Evolutionary conservation across 1,140 invertebrate species (phyloP), one percentile per base, ranked within the genome.

Genomic region (Drosophila athabasca): DNA sequence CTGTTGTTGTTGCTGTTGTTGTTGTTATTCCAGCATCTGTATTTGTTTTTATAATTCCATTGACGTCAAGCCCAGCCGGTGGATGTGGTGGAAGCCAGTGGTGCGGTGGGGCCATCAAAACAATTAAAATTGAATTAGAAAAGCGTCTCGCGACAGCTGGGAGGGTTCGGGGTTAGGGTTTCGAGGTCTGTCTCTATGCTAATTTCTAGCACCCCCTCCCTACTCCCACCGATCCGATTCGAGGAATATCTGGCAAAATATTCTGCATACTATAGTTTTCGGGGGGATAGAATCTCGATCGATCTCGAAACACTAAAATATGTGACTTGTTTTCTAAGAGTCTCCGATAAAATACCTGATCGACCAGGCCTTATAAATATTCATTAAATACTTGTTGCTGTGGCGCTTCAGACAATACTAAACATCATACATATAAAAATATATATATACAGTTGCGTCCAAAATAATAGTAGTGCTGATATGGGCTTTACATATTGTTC

Each of bases 11-110:
- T 19, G 17, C 1, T 19, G 17, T 19, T 19, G 17, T 19, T 19
- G 46, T 35, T 60, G 15, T 19, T 26, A 51, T 45, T n/a, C 45
- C 45, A 26, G 22, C 9, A 39, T 65, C 51, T 52, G 66, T 87
- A 83, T 88, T 87, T 87, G 79, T 83, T 87, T 85, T 76, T 83
- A 88, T 87, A 87, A 87, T 88, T 51, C 57, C 62, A 83, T 88
- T 88, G 83, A 88, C 83, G 83, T 88, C 83, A 88, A 83, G 53
- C 58, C 57, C 22, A 24, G 22, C 24, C 24, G 3, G 24, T 26
- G 24, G 24, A 26, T 1, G 17, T 3, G 3, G 24, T 26, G 24
- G 24, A 26, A 19, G 17, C 17, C 17, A 26, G 35, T 54, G 65
- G 58, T 60, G 48, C 59, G 65, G 58, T 60, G 48, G 73, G 77